Evolutionary conservation across 2,113 vertebrate genomes (phyloP).

Genomic region (Marmota flaviventris): DNA sequence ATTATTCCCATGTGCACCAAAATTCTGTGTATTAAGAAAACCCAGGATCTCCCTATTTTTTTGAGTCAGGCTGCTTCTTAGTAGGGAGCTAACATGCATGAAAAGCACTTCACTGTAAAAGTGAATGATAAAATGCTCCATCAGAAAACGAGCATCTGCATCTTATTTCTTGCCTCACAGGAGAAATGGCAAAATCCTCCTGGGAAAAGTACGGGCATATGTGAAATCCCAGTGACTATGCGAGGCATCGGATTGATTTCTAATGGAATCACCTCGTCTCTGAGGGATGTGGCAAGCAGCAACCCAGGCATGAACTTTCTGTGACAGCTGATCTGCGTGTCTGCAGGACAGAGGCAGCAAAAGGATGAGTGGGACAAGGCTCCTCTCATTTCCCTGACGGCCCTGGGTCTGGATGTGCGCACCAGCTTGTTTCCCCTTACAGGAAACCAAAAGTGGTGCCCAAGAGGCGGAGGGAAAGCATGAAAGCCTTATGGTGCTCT

Average conservation of each 20-base stretch:
- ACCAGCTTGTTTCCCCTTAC: background rate
- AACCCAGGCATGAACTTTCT: background rate
- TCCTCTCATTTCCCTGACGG: background rate
- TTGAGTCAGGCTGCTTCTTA: background rate
- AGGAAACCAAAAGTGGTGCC: background rate
- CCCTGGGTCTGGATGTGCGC: background rate
- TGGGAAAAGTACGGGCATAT: background rate
- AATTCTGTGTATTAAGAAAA: background rate
- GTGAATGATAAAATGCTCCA: background rate
- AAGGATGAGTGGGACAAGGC: accelerated
- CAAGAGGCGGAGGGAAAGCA: background rate
- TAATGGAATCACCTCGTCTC: background rate
- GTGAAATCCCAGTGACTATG: background rate
- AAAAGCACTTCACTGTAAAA: background rate
- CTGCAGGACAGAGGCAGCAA: background rate
- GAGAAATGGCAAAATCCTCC: background rate
- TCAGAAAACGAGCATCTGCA: background rate
- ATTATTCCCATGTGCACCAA: background rate
- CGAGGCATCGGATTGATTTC: background rate
- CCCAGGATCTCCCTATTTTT: background rate
- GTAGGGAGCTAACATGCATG: background rate
- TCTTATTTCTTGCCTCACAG: background rate
- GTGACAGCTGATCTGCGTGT: background rate
- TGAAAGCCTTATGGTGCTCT: background rate
- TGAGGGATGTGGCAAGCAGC: background rate